Base-by-base conservation (phyloP, 2,797 vertebrate species). In the Betta splendens region DNA sequence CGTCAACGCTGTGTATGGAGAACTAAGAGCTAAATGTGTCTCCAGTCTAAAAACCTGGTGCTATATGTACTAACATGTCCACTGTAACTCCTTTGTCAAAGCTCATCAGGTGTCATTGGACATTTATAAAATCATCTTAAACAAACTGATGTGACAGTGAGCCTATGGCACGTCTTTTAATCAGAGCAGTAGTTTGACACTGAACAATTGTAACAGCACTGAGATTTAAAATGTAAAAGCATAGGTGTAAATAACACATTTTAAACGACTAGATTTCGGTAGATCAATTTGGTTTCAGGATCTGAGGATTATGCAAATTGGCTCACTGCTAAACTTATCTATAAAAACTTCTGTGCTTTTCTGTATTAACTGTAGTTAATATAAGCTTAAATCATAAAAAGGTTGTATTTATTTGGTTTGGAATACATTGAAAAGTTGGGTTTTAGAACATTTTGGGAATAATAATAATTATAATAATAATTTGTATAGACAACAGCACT, bases 171-270 rank as follows among this genome's bases (percentile, higher is more conserved):
- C 1, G 9, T 8, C 22, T 38, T 52, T 3, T 5, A 28, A 46
- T 9, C 10, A 21, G 7, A 38, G 6, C 11, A 33, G 4, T 9
- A 36, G 21, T 8, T 37, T 3, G 5, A 20, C 16, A 50, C 17
- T 13, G 29, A 7, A 39, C 26, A 6, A 32, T 3, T 23, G 12
- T 32, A 38, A 11, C n/a, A 21, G n/a, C 5, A 7, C 17, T 39
- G 16, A 29, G 16, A 49, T 50, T 38, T 52, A 13, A 38, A 2
- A 43, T 23, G 16, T 37, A 26, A 65, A 25, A 31, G 13, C 16
- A 29, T 0, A 3, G 5, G 20, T 23, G 5, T 11, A 31, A 17
- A 31, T 13, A 29, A 23, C 36, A 7, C 17, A 18, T n/a, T n/a
- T n/a, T 49, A 13, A 28, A 5, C 9, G 4, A 35, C 18, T 15